These are phyloP conservation scores for Bovichtus variegatus DNA, from an alignment of 2,797 vertebrate genomes.

Conservation along the genomic window DNA sequence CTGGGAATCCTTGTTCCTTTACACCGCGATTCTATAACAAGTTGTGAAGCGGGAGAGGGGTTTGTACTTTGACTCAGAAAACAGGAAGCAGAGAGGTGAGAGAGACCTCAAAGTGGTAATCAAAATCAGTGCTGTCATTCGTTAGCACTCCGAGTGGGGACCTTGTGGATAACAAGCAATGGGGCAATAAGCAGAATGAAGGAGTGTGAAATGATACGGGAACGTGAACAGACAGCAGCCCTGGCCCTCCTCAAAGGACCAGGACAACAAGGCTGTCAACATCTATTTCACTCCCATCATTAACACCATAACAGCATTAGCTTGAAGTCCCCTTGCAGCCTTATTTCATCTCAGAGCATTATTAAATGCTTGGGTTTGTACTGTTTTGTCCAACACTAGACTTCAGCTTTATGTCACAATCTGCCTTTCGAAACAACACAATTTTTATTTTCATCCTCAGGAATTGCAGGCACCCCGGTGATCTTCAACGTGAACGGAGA, in stretches of 20 bases:
- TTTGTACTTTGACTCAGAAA: conserved; percentile 40
- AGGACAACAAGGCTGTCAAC: conserved; percentile 74
- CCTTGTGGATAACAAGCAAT: conserved; percentile 66
- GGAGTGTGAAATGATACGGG: conserved; percentile 76
- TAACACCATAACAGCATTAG: conserved; percentile 47
- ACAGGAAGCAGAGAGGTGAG: conserved; percentile 35
- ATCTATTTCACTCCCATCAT: conserved; percentile 68
- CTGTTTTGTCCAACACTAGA: not conserved
- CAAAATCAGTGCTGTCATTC: conserved; percentile 72
- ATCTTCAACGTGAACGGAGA: conserved; percentile 96
- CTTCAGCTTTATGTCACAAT: not conserved
- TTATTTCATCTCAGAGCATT: conserved; percentile 47
- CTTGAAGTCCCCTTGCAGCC: conserved; percentile 36
- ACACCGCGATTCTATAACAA: conserved; percentile 45
- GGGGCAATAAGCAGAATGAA: conserved; percentile 75
- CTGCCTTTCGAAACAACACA: not conserved
- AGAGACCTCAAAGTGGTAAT: conserved; percentile 72
- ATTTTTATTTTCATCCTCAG: conserved; percentile 70
- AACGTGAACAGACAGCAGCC: conserved; percentile 76
- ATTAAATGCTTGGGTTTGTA: conserved; percentile 16
- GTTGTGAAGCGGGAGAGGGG: conserved; percentile 38
- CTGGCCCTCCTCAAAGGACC: conserved; percentile 64
- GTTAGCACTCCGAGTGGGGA: conserved; percentile 65
- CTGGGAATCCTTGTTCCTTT: conserved; percentile 39
- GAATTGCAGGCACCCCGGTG: conserved; percentile 94